These are phyloP conservation scores for Macrobrachium rosenbergii DNA, from an alignment of 1,140 invertebrate genomes.

Conservation along the genomic window DNA sequence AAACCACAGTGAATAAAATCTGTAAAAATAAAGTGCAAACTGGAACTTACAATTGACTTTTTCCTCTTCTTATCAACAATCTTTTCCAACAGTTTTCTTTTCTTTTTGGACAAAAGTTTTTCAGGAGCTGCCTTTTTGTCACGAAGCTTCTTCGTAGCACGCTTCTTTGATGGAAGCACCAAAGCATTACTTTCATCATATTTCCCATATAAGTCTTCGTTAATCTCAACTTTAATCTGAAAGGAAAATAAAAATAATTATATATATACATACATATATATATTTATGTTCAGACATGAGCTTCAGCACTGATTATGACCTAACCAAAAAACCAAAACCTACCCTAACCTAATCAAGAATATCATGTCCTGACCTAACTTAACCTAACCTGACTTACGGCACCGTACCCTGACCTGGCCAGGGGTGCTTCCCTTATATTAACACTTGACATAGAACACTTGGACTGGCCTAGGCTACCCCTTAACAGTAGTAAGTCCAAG, in stretches of 20 bases:
- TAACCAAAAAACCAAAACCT: too few relatives aligned
- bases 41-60: constrained; percentile 81
- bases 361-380: too few relatives aligned
- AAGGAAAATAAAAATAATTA: constrained; percentile 38
- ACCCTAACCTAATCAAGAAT: too few relatives aligned
- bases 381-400: too few relatives aligned
- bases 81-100: constrained; percentile 87
- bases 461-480: too few relatives aligned
- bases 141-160: constrained; percentile 78
- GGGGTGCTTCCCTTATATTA: too few relatives aligned
- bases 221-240: constrained; percentile 72
- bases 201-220: constrained; percentile 69
- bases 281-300: not conserved
- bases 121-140: constrained; percentile 74
- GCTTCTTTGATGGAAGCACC: constrained; percentile 85
- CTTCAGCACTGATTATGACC: too few relatives aligned
- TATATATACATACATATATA: not conserved
- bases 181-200: constrained; percentile 76
- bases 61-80: constrained; percentile 90
- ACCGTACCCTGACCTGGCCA: too few relatives aligned
- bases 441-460: too few relatives aligned
- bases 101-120: constrained; percentile 86
- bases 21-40: too few relatives aligned
- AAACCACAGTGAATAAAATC: not conserved
- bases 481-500: too few relatives aligned